Percentiles rank a stretch among this genome's conserved stretches.
phyloP scores from a whole-genome alignment of 2,797 vertebrate species.

The Staurois parvus region DNA sequence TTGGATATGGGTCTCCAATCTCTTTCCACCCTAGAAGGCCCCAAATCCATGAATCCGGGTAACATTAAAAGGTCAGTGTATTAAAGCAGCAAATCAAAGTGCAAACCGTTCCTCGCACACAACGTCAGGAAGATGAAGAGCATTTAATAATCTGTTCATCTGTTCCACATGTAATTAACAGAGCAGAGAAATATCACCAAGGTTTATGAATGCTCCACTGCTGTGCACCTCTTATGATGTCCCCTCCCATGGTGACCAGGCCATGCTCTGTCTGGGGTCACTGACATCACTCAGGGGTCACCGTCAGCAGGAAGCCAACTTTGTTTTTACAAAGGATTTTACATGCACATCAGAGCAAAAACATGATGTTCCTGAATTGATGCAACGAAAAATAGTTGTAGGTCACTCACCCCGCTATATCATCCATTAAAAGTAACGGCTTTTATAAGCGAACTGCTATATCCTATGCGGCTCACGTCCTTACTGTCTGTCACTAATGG shows the following conservation, averaged over 20 bases:
- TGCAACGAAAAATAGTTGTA: not conserved
- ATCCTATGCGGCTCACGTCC: not conserved
- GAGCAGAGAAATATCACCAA: not conserved
- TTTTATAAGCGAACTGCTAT: not conserved
- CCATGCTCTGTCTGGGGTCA: not conserved
- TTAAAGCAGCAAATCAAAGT: slow-evolving; percentile 1
- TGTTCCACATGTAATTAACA: not conserved
- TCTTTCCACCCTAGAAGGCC: too few relatives aligned
- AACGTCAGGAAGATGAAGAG: not conserved
- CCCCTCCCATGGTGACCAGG: not conserved
- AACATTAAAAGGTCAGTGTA: not conserved
- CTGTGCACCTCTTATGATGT: not conserved
- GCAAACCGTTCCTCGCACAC: not conserved
- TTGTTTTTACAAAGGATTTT: not conserved
- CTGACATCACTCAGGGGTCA: not conserved
- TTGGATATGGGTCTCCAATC: too few relatives aligned
- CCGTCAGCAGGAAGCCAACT: not conserved
- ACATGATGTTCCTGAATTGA: not conserved
- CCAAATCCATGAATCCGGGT: too few relatives aligned
- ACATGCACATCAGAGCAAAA: not conserved
- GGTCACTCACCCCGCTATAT: not conserved
- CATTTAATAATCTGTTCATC: not conserved
- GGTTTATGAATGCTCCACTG: not conserved
- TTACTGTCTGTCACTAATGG: too few relatives aligned
- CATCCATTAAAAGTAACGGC: not conserved